Evolutionary conservation across 2,888 invertebrate species (phyloP), one percentile per base, ranked within the genome.

Genomic region (Andrena camellia): DNA sequence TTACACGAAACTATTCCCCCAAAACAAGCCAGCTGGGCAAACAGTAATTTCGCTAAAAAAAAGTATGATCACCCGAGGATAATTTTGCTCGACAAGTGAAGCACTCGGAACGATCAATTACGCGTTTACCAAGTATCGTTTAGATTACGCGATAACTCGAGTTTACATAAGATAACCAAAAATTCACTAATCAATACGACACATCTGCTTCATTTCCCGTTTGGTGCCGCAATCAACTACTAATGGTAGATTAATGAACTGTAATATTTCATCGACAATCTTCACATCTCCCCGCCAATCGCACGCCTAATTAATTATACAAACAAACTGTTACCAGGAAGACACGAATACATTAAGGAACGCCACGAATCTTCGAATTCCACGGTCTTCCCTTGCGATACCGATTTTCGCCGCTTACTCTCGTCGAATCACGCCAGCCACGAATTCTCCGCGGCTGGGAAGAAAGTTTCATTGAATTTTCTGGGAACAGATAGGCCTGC

Each of bases 391-490:
- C 2, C 2, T 17, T 17, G 13, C 23, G 5, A 4, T n/a, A 20
- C 26, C n/a, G 42, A 29, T 48, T 60, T 10, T 29, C 4, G 42
- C 2, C 48, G 60, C 31, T 48, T 29, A 4, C 23, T 20, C 10
- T 20, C 10, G 20, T 0, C 54, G 67, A 64, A 6, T 35, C 63
- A 7, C 42, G 26, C 13, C 13, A 10, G 33, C 23, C 13, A 31
- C 35, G 68, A 71, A 57, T 76, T 70, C 69, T 31, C 31, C 52
- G 33, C 13, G 42, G 52, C 48, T 8, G 13, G n/a, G 57, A 76
- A 59, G 57, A 79, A 76, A 76, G 76, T 79, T 52, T 64, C 76
- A 60, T 69, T 79, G 69, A 70, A 76, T 70, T 76, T 76, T 69
- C 75, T 59, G 29, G 29, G 59, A 42, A 50, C 72, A 64, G 42